Evolutionary conservation across 2,888 invertebrate genomes (phyloP).

Genomic region (Sycophila texana): DNA sequence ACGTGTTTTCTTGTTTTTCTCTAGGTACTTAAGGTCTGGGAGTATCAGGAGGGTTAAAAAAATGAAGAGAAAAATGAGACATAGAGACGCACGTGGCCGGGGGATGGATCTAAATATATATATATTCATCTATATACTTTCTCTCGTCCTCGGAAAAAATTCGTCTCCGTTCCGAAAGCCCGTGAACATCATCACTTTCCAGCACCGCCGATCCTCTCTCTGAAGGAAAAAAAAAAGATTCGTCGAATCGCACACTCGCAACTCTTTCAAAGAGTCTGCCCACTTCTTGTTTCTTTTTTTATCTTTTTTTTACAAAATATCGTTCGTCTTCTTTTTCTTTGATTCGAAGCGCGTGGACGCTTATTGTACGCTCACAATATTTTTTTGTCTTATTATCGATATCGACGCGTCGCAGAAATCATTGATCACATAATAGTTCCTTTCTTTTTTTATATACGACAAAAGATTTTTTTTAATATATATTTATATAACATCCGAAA

Average conservation of each 20-base stretch:
- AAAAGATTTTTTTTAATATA: not conserved
- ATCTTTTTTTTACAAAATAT: constrained; percentile 32
- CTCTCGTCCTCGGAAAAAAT: constrained; percentile 5
- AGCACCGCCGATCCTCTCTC: constrained; percentile 29
- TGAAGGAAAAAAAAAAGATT: constrained; percentile 10
- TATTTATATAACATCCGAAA: constrained; percentile 36
- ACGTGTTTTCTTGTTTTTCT: constrained; percentile 45
- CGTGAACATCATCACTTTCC: constrained; percentile 58
- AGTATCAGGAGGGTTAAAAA: constrained; percentile 8
- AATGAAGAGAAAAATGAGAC: constrained; percentile 56
- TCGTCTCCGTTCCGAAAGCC: constrained; percentile 61
- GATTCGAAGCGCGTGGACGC: constrained; percentile 26
- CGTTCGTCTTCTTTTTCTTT: constrained; percentile 9
- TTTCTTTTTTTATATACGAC: constrained; percentile 50
- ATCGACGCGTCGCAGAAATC: constrained; percentile 40
- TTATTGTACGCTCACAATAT: constrained; percentile 54
- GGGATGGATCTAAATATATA: constrained; percentile 56
- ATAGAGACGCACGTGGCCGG: constrained; percentile 55
- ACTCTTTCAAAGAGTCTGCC: constrained; percentile 15
- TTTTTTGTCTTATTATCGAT: constrained; percentile 39
- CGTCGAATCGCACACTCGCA: constrained; percentile 18
- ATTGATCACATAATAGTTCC: constrained; percentile 51
- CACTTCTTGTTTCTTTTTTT: not conserved
- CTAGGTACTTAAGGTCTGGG: constrained; percentile 33
- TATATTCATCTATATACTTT: constrained; percentile 62